A percentile compares a stretch with the other conserved stretches of the same genome.
Conservation (phyloP, 2,113 vertebrate genomes). For the Onychostruthus taczanowskii region DNA sequence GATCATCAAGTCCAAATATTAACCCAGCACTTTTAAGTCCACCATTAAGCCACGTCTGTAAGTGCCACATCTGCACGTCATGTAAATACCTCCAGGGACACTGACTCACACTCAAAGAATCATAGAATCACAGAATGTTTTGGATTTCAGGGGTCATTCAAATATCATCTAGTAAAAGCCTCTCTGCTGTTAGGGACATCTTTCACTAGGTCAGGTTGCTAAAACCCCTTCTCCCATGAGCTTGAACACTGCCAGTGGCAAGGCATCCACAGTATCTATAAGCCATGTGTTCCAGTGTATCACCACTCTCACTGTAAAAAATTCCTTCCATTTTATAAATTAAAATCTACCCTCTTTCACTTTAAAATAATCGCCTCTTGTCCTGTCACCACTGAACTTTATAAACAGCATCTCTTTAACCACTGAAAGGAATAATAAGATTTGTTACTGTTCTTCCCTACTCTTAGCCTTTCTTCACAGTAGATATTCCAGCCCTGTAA, state of each 20-base stretch:
- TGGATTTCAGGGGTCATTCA: neutral
- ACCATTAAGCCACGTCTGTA: neutral
- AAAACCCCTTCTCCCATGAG: neutral
- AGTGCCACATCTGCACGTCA: neutral
- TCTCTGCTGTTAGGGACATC: neutral
- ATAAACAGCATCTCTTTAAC: neutral
- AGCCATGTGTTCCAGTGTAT: too few relatives aligned
- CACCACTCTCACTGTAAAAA: neutral
- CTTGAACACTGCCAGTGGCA: neutral
- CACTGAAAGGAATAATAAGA: neutral
- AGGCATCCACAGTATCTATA: neutral
- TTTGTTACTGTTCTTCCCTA: neutral
- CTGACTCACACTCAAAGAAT: neutral
- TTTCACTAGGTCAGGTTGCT: neutral
- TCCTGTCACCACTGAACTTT: neutral
- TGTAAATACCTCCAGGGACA: neutral
- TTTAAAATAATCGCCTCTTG: neutral
- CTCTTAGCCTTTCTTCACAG: neutral
- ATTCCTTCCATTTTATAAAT: neutral
- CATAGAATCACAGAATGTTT: neutral
- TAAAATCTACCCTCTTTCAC: neutral
- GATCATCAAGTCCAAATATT: neutral
- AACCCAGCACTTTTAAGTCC: neutral
- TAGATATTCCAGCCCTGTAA: neutral
- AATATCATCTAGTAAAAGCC: neutral